Percentiles rank a stretch among this genome's conserved stretches.
Conservation (phyloP, 2,113 vertebrate genomes). For the Pachypanchax playfairii region DNA sequence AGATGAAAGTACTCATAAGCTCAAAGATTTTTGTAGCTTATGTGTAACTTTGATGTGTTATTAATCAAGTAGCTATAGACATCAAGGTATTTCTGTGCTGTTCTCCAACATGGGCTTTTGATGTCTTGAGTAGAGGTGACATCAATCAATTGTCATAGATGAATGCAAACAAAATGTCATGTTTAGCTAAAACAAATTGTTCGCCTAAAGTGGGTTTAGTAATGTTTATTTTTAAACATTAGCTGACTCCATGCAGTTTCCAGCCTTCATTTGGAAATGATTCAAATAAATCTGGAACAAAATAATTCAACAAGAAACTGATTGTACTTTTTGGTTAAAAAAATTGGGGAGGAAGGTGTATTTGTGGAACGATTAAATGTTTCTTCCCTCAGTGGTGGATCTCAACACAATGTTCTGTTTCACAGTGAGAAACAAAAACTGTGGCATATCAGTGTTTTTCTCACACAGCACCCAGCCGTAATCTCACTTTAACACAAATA, state of each 20-base stretch:
- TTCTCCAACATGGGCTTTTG: too few species aligned
- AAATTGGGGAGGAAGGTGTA: background rate
- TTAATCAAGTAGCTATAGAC: too few species aligned
- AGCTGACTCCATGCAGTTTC: background rate
- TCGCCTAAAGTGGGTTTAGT: background rate
- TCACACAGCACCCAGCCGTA: conserved; percentile 49
- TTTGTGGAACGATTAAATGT: background rate
- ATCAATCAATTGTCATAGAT: too few species aligned
- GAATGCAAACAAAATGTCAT: conserved; percentile 12
- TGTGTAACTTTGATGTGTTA: too few species aligned
- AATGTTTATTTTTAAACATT: conserved; percentile 17
- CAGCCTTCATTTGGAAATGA: background rate
- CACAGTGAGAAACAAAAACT: conserved; percentile 38
- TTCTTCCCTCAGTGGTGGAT: conserved; percentile 4
- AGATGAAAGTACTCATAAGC: too few species aligned
- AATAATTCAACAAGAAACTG: background rate
- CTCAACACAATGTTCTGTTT: conserved; percentile 14
- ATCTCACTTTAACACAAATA: conserved; percentile 67
- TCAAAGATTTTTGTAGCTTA: too few species aligned
- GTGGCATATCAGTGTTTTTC: conserved; percentile 37
- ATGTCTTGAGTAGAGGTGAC: background rate
- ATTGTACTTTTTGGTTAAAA: conserved; percentile 3
- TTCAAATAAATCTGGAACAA: background rate
- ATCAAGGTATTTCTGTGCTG: too few species aligned
- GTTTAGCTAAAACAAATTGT: background rate